A percentile compares a stretch with the other conserved stretches of the same genome.
phyloP scores from a whole-genome alignment of 2,797 vertebrate species.

The Perodicticus potto region DNA sequence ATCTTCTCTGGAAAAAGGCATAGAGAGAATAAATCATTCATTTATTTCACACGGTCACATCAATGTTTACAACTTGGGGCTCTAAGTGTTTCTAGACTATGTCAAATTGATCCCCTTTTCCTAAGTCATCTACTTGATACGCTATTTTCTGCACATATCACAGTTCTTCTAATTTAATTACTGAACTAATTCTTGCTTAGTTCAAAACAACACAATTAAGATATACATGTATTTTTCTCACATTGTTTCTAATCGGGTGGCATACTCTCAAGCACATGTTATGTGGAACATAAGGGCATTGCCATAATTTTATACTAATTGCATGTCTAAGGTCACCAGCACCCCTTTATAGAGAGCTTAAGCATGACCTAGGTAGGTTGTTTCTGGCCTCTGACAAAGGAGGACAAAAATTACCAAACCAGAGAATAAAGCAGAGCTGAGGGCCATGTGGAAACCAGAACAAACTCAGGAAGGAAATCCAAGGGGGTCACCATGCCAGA shows the following conservation, averaged over 20 bases:
- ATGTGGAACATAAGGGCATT: background rate
- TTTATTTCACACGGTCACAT: background rate
- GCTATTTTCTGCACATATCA: background rate
- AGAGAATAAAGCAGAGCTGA: background rate
- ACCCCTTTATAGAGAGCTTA: background rate
- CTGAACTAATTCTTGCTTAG: background rate
- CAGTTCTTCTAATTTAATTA: constrained; percentile 29
- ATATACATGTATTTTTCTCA: background rate
- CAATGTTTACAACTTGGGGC: background rate
- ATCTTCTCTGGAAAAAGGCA: constrained; percentile 49
- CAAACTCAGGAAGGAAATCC: background rate
- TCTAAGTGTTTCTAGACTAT: background rate
- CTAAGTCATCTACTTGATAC: background rate
- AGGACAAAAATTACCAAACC: background rate
- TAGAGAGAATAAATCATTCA: background rate
- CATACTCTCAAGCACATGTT: background rate
- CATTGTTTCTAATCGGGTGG: background rate
- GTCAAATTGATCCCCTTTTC: background rate
- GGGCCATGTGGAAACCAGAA: background rate
- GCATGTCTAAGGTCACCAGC: background rate
- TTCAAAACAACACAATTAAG: background rate
- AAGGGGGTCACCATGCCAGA: background rate
- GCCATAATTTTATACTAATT: background rate
- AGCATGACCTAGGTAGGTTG: background rate
- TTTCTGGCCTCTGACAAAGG: constrained; percentile 22